Conservation (phyloP, 2,113 vertebrate species). For the Sterrhoptilus dennistouni region DNA sequence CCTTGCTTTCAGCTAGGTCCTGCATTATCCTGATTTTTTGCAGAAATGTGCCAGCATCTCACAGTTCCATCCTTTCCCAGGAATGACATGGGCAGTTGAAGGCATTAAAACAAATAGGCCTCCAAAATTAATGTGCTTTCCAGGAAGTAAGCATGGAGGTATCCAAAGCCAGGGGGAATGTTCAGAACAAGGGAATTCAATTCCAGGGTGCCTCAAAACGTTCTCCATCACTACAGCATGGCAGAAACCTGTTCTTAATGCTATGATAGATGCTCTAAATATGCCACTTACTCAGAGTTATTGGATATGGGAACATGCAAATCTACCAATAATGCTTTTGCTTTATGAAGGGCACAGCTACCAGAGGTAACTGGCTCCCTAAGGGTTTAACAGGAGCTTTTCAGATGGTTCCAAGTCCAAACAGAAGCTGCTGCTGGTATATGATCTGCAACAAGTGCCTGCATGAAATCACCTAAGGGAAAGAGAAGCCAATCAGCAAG, state of each 20-base stretch:
- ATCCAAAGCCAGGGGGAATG: neutral
- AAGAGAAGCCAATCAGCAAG: neutral
- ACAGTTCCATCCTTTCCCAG: neutral
- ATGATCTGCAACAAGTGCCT: neutral
- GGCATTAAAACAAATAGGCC: neutral
- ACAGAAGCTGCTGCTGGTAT: neutral
- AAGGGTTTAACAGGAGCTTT: neutral
- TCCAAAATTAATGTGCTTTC: neutral
- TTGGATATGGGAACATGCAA: constrained; percentile 14
- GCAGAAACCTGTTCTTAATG: constrained; percentile 27
- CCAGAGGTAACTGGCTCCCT: neutral
- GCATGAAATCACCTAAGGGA: neutral
- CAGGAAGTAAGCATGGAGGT: neutral
- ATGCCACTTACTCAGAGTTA: neutral
- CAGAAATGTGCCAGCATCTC: neutral
- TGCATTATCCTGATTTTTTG: neutral
- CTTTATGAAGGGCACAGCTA: neutral
- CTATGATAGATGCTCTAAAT: constrained; percentile 12
- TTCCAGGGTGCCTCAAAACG: neutral
- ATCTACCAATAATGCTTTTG: neutral
- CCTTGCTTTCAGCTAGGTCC: neutral
- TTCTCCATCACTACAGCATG: neutral
- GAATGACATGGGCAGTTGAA: neutral
- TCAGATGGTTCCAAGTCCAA: neutral
- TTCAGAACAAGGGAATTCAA: neutral